Evolutionary conservation across 1,140 invertebrate genomes (phyloP).

Genomic region (Halictus rubicundus): DNA sequence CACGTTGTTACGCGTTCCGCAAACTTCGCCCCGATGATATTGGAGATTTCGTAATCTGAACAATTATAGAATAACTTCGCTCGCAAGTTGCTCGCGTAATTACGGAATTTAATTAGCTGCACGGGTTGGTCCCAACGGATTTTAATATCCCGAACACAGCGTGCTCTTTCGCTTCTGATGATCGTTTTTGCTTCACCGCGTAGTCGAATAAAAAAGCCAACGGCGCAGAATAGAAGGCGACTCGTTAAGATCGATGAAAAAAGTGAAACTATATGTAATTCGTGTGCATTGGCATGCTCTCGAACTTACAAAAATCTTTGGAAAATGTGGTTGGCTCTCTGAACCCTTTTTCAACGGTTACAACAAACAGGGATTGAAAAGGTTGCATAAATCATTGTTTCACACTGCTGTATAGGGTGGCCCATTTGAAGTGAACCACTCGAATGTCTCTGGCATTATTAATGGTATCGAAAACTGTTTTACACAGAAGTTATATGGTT

Average conservation of each 20-base stretch:
- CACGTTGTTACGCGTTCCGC: background rate
- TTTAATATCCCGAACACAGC: conserved; percentile 35
- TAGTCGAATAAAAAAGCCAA: conserved; percentile 24
- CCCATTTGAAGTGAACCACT: no score
- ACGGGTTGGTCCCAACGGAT: conserved; percentile 49
- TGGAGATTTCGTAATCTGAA: background rate
- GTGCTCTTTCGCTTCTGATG: background rate
- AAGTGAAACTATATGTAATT: background rate
- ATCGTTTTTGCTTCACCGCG: conserved; percentile 2
- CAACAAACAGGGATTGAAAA: background rate
- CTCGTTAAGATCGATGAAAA: conserved; percentile 22
- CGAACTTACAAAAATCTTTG: background rate
- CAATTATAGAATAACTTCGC: conserved; percentile 35
- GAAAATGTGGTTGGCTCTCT: background rate
- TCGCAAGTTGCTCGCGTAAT: conserved; percentile 16
- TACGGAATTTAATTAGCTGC: conserved; percentile 46
- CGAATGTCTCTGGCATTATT: no score
- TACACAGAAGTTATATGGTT: no score
- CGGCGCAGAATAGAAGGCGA: conserved; percentile 21
- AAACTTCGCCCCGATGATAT: conserved; percentile 13
- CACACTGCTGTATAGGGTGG: no score
- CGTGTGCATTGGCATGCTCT: background rate
- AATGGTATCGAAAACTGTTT: no score
- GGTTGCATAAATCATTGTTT: no score
- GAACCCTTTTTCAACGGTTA: background rate